Evolutionary conservation across 2,113 vertebrate species (phyloP), one percentile per base, ranked within the genome.

Genomic region (Craseonycteris thonglongyai): DNA sequence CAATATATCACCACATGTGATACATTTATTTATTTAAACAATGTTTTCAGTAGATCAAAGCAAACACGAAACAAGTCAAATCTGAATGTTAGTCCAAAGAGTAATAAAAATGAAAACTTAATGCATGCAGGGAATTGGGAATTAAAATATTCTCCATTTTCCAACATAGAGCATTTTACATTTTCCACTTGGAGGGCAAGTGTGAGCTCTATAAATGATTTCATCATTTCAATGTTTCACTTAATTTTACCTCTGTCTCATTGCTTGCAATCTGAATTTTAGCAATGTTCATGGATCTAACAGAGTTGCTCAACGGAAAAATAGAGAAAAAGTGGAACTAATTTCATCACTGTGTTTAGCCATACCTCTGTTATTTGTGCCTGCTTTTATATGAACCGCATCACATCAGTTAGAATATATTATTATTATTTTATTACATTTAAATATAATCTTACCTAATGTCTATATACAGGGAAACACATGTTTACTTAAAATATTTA

Each of bases 51-150:
- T 96, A 95, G 93, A 95, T 96, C 68, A 96, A 96, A 96, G 68
- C 74, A 97, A 95, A 95, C 94, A 24, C 68, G 86, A 51, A 96
- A 13, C 68, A 96, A 69, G 42, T 97, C 93, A 97, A 97, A 97
- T 97, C n/a, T 95, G 76, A 89, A 96, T 95, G 89, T 96, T 98
- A 98, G 97, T 81, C 21, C 83, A 96, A 93, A 91, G 90, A 94
- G 30, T 95, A 97, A 97, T 97, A 97, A 98, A 98, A 97, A 68
- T 97, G 94, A 97, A 98, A 98, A 97, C 97, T 85, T 94, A 92
- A 96, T 91, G 13, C 16, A 90, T 98, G 47, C 40, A 89, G 35
- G 69, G 80, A 95, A 45, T 82, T 49, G 3, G 26, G 33, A 84
- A 96, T 98, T 93, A 97, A 91, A 69, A 95, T 47, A 93, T 93